phyloP scores from a whole-genome alignment of 1,140 invertebrate genomes.

The Sarcophaga peregrina region DNA sequence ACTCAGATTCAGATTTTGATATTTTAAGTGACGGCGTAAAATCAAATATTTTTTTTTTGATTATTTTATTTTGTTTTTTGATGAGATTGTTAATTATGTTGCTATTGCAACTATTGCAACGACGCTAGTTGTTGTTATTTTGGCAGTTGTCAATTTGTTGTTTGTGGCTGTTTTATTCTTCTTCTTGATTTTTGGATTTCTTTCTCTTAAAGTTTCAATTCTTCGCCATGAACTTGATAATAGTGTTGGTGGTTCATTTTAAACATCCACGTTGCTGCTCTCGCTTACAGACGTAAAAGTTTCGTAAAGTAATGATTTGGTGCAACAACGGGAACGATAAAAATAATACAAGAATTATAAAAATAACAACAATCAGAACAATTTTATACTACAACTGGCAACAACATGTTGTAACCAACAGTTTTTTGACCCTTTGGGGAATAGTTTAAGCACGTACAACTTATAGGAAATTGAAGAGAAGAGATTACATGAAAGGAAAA shows the following conservation, averaged over 20 bases:
- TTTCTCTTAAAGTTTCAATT: not conserved
- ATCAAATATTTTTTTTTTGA: no score
- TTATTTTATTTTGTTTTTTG: constrained; percentile 2
- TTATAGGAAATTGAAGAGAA: no score
- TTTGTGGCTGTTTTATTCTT: constrained; percentile 37
- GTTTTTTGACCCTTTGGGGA: constrained; percentile 46
- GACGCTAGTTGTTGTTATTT: constrained; percentile 12
- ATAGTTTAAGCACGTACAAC: constrained; percentile 32
- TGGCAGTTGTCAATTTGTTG: constrained; percentile 46
- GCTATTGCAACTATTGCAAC: no score
- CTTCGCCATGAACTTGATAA: constrained; percentile 20
- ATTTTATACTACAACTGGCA: not conserved
- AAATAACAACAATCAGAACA: constrained; percentile 4
- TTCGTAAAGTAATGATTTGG: constrained; percentile 14
- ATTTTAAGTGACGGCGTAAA: no score
- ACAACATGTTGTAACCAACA: constrained; percentile 16
- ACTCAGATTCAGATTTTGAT: no score
- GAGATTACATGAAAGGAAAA: no score
- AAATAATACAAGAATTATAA: not conserved
- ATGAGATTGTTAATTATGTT: no score
- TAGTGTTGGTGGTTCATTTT: constrained; percentile 40
- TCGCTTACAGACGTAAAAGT: constrained; percentile 34
- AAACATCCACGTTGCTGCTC: constrained; percentile 36
- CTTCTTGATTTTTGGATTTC: constrained; percentile 17
- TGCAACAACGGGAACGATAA: not conserved